Conservation (phyloP, 2,113 vertebrate species). For the Meleagris gallopavo region DNA sequence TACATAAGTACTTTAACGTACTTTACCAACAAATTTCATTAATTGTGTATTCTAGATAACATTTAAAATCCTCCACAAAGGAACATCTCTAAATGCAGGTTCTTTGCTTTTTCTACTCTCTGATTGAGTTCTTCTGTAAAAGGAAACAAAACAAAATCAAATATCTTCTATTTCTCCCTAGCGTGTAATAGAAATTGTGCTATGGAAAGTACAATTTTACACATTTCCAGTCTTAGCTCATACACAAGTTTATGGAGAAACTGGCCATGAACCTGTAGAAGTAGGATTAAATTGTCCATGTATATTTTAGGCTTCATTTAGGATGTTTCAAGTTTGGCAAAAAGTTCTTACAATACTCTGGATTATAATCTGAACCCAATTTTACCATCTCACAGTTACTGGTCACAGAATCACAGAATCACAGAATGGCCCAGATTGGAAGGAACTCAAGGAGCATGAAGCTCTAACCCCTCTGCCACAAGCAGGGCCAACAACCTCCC, state of each 20-base stretch:
- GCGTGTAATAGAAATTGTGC: not conserved
- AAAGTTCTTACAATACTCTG: not conserved
- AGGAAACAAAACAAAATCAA: not conserved
- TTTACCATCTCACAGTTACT: not conserved
- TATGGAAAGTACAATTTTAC: not conserved
- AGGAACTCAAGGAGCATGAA: too few relatives aligned
- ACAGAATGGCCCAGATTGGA: too few relatives aligned
- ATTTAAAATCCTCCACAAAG: not conserved
- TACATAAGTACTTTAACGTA: constrained; percentile 3
- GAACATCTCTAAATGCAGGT: not conserved
- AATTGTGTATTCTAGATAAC: not conserved
- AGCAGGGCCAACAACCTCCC: too few relatives aligned
- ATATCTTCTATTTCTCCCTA: not conserved
- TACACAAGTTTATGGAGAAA: not conserved
- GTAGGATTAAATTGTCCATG: not conserved
- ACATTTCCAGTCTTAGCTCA: not conserved
- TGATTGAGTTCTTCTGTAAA: not conserved
- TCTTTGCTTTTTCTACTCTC: not conserved
- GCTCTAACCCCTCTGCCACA: too few relatives aligned
- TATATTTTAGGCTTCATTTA: not conserved
- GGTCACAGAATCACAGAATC: not conserved
- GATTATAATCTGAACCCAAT: not conserved
- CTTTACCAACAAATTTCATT: constrained; percentile 43
- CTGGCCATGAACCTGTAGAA: not conserved
- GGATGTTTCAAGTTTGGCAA: not conserved